A percentile compares a stretch with the other conserved stretches of the same genome.
Conservation (phyloP, 2,888 invertebrate genomes). For the Phengaris alcon region DNA sequence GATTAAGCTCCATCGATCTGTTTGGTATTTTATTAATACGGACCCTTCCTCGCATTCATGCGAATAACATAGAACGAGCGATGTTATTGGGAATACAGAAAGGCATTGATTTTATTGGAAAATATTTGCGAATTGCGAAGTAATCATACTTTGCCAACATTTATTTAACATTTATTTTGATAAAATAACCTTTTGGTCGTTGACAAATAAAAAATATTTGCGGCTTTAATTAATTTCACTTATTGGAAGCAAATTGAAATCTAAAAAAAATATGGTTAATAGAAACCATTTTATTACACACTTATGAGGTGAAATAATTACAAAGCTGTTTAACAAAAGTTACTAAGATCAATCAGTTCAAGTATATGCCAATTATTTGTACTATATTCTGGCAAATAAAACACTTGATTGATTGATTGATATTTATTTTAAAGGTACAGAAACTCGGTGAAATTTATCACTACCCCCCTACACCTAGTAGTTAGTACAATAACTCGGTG, state of each 20-base stretch:
- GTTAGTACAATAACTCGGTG: neutral
- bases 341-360: neutral
- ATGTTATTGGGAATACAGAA: slow-evolving; percentile 11
- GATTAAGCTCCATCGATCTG: slow-evolving; percentile 15
- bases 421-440: neutral
- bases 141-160: neutral
- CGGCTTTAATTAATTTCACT: neutral
- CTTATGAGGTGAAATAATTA: neutral
- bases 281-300: too few relatives aligned
- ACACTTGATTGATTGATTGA: too few relatives aligned
- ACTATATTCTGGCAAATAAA: too few relatives aligned
- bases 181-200: neutral
- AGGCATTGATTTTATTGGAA: slow-evolving; percentile 19
- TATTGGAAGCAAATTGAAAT: too few relatives aligned
- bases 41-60: slow-evolving; percentile 27
- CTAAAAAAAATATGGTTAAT: too few relatives aligned
- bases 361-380: neutral
- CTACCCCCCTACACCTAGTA: neutral
- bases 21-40: slow-evolving; percentile 25
- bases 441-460: too few relatives aligned
- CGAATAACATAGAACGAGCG: slow-evolving; percentile 6
- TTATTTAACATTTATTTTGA: neutral
- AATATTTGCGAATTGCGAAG: slow-evolving; percentile 18
- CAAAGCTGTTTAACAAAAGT: neutral
- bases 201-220: neutral